A percentile compares a stretch with the other conserved stretches of the same genome.
phyloP scores from a whole-genome alignment of 1,140 invertebrate species.

The Conopomorpha cramerella region DNA sequence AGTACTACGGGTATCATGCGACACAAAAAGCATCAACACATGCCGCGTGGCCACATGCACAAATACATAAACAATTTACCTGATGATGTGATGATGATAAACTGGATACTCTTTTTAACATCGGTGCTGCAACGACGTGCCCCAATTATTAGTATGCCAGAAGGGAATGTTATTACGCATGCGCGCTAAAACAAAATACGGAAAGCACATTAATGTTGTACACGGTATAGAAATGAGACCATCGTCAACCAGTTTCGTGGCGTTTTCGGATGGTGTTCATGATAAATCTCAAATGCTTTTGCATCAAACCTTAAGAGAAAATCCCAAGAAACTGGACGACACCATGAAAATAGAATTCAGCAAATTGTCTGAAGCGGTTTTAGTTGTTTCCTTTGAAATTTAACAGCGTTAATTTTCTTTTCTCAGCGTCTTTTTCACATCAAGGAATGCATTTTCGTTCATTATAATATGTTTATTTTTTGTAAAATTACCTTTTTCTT shows the following conservation, averaged over 20 bases:
- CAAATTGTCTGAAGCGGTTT: no score
- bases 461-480: conserved; percentile 43
- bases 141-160: conserved; percentile 58
- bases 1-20: no score
- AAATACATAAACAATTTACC: conserved; percentile 19
- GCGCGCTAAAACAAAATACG: conserved; percentile 59
- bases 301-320: no score
- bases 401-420: conserved; percentile 38
- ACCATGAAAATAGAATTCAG: no score
- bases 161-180: conserved; percentile 61
- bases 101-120: conserved; percentile 16
- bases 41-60: no score
- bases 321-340: no score
- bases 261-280: neutral
- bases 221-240: conserved; percentile 1
- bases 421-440: conserved; percentile 30
- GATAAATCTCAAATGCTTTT: no score
- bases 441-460: conserved; percentile 18
- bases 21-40: no score
- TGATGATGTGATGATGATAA: conserved; percentile 23
- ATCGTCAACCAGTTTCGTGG: neutral
- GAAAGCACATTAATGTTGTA: conserved; percentile 40
- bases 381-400: no score
- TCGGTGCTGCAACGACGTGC: conserved; percentile 25
- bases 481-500: conserved; percentile 53